These are phyloP conservation scores for Colistium nudipinnis DNA, from an alignment of 2,113 vertebrate genomes.

Conservation along the genomic window DNA sequence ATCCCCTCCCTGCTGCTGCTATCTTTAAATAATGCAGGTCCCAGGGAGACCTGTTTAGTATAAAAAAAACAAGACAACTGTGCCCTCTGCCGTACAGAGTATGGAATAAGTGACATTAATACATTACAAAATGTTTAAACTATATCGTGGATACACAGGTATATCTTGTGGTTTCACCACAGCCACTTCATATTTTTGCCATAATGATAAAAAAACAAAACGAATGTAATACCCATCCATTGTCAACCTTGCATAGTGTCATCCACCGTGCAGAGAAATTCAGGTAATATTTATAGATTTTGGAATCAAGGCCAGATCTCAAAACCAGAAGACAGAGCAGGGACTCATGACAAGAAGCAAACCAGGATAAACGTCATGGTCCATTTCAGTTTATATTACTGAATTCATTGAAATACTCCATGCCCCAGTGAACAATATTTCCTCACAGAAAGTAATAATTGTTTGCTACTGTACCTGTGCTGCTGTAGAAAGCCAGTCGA, in stretches of 20 bases:
- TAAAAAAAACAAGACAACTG: background rate
- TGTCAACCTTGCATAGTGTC: no score
- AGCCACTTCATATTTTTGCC: background rate
- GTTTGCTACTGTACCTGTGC: conserved; percentile 84
- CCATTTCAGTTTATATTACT: background rate
- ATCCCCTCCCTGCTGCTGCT: background rate
- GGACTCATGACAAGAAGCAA: no score
- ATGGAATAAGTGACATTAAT: background rate
- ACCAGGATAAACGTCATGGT: no score
- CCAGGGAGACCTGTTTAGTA: background rate
- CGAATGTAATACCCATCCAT: no score
- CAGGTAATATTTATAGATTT: no score
- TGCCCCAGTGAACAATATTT: background rate
- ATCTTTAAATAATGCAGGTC: background rate
- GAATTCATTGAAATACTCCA: background rate
- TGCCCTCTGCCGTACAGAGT: background rate
- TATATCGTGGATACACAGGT: no score
- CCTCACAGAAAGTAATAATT: background rate
- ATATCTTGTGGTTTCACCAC: background rate
- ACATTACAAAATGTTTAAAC: background rate
- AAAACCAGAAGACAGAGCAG: no score
- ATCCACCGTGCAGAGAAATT: no score
- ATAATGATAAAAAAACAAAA: no score
- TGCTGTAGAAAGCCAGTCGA: conserved; percentile 95
- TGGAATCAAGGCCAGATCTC: no score